Evolutionary conservation across 2,888 invertebrate genomes (phyloP).

Genomic region (Herminia tarsipennalis): DNA sequence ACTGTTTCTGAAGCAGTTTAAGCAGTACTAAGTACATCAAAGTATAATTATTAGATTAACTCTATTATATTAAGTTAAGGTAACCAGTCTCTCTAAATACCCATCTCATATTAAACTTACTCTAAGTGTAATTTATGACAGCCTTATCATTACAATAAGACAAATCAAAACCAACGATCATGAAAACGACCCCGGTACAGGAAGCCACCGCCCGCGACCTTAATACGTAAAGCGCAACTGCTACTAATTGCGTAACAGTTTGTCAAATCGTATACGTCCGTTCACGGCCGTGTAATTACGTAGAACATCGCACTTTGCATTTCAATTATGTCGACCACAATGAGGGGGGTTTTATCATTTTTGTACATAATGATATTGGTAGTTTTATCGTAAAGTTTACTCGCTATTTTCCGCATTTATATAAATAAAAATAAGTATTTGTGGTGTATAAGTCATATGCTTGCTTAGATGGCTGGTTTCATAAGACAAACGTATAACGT

Average conservation of each 20-base stretch:
- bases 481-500: no score
- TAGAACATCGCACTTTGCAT: slow-evolving; percentile 51
- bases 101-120: no score
- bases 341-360: slow-evolving; percentile 21
- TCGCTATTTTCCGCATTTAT: no score
- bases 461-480: no score
- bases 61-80: no score
- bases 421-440: no score
- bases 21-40: no score
- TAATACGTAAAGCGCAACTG: slow-evolving; percentile 55
- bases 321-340: slow-evolving; percentile 46
- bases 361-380: slow-evolving; percentile 17
- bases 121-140: neutral
- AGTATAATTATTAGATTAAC: no score
- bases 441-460: no score
- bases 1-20: no score
- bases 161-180: slow-evolving; percentile 2
- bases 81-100: no score
- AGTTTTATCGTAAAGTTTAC: neutral
- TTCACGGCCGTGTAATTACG: slow-evolving; percentile 53
- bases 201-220: slow-evolving; percentile 32
- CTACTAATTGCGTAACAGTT: slow-evolving; percentile 58
- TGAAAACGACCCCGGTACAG: slow-evolving; percentile 2
- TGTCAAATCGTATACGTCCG: slow-evolving; percentile 58
- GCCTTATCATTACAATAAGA: neutral